These are phyloP conservation scores for Stichodactyla helianthus DNA, from an alignment of 64 coral and sea anemone species.

Conservation along the genomic window DNA sequence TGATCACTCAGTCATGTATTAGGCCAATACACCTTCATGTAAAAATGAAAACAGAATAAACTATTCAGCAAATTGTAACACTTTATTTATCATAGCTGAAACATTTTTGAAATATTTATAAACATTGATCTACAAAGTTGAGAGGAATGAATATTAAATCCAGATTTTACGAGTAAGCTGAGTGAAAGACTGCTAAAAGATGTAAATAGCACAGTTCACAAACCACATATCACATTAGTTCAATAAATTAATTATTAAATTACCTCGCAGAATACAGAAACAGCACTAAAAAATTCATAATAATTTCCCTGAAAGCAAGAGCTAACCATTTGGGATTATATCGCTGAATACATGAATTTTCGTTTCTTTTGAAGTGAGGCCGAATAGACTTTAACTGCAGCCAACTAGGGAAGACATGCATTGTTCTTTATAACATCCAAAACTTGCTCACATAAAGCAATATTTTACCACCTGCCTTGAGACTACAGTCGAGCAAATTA, in stretches of 20 bases:
- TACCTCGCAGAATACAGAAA: neutral
- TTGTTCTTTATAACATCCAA: neutral
- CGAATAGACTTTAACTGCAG: neutral
- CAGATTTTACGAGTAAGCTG: too few species aligned
- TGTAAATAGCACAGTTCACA: neutral
- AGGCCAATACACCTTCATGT: neutral
- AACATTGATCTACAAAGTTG: neutral
- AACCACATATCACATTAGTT: neutral
- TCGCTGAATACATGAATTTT: neutral
- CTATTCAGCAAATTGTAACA: neutral
- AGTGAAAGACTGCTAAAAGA: neutral
- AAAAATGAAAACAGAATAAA: neutral
- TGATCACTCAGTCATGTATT: neutral
- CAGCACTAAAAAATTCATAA: neutral
- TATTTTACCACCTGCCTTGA: neutral
- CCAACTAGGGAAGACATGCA: neutral
- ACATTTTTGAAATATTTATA: slow-evolving; percentile 11
- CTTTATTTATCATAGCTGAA: neutral
- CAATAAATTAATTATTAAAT: neutral
- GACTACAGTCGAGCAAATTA: neutral
- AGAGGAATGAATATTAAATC: too few species aligned
- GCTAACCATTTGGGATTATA: neutral
- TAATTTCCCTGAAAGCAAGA: neutral
- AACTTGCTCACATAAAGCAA: neutral
- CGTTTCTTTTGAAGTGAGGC: neutral